Conservation (phyloP, 2,888 invertebrate genomes). For the Agrochola lota region DNA sequence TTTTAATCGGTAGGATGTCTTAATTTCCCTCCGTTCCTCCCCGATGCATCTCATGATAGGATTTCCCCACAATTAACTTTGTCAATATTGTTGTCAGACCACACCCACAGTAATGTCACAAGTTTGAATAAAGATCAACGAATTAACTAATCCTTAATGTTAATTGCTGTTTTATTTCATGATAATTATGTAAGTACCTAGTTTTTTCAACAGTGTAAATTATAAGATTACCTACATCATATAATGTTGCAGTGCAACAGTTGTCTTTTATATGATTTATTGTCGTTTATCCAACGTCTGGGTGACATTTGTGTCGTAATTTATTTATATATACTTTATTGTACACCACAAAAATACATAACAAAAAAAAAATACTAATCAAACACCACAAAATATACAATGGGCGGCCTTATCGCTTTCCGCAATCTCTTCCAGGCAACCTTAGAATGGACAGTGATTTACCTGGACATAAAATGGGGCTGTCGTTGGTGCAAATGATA, state of each 20-base stretch:
- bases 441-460: too few relatives aligned
- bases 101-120: constrained; percentile 28
- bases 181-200: constrained; percentile 3
- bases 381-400: too few relatives aligned
- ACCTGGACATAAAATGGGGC: too few relatives aligned
- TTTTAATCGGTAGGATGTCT: background rate
- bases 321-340: too few relatives aligned
- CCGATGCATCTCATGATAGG: background rate
- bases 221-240: constrained; percentile 10
- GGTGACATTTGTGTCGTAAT: constrained; percentile 9
- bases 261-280: constrained; percentile 19
- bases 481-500: too few relatives aligned
- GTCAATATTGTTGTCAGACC: constrained; percentile 35
- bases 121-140: constrained; percentile 33
- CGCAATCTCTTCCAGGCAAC: too few relatives aligned
- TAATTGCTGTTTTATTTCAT: constrained; percentile 39
- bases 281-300: background rate
- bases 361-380: too few relatives aligned
- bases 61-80: constrained; percentile 21
- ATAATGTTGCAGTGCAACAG: constrained; percentile 7
- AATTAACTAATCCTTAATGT: constrained; percentile 29
- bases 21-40: background rate
- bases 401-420: too few relatives aligned
- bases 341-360: too few relatives aligned
- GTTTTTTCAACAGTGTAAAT: constrained; percentile 29